Base-by-base conservation (phyloP, 2,797 vertebrate species). In the Eutrigla gurnardus region DNA sequence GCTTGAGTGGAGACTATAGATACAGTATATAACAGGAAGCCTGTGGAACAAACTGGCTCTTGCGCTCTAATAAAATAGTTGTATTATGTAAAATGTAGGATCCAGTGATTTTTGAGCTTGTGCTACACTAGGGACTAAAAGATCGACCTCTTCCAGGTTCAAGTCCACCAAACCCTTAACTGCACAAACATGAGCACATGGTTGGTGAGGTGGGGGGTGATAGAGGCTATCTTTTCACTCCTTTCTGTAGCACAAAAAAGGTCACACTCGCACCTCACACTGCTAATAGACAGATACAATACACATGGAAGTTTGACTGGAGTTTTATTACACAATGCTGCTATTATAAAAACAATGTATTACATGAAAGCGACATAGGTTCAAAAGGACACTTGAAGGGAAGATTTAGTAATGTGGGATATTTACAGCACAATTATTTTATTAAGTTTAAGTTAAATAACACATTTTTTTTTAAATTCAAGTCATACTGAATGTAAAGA, bases 361-460 rank as follows among this genome's bases (percentile, higher is more conserved):
- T 45, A 72, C 50, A 78, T 50, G 9, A 69, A 70, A 75, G 65
- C 49, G 54, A 75, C 70, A 81, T 53, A 58, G 37, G 46, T 35
- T 80, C 64, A 85, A 75, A 87, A 82, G 75, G 73, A 80, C 83
- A 89, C 82, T 77, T 77, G n/a, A n/a, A 68, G 32, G 54, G 46
- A 36, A 67, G 52, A 66, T 83, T 88, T 83, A 79, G 59, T 77
- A 25, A 67, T 75, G 64, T 73, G 54, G 73, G 66, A 81, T 77
- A 89, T 88, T 85, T 86, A 91, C 83, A 92, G 63, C 65, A 83
- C 75, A 83, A 79, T 36, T 6, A 4, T 82, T 55, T 86, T 64
- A 70, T 87, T 86, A 14, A 85, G 75, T 85, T 82, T 75, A 73
- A 84, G 86, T 91, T 91, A 92, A 91, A 93, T 91, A 93, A 86